Base-by-base conservation (phyloP, 2,797 vertebrate genomes). In the Galago senegalensis region DNA sequence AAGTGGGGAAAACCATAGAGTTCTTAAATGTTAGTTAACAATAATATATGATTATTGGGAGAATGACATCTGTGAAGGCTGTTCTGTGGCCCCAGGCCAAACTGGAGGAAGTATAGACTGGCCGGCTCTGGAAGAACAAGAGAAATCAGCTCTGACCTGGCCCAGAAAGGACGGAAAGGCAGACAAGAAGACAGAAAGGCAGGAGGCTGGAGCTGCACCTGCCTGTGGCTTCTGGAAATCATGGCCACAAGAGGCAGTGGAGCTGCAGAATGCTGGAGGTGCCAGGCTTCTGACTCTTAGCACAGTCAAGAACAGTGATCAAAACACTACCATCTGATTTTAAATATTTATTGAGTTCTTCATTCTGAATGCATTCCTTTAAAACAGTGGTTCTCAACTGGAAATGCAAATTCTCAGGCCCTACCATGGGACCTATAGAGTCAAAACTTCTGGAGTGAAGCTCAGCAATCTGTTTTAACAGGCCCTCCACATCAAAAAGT, bases 1-100 rank as follows among this genome's bases (percentile, higher is more conserved):
- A 92, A 93, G 93, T 34, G 61, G 6, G 81, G 89, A 91, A 91
- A 94, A 95, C 89, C 91, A 95, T 2, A 97, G 91, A n/a, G 67
- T 34, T 90, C 56, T 93, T 94, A 79, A 87, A 60, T 60, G 92
- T 85, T 61, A 29, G 49, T 88, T 87, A 94, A 94, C 87, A 86
- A 87, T 65, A 92, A 82, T 43, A 40, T 21, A 43, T 94, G 53
- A 83, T 81, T 87, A 91, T 3, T 49, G 21, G 73, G 40, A 87
- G 56, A 56, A 81, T 53, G 80, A 25, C 8, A 61, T n/a, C 75
- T 86, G 58, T 2, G 81, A 70, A 72, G 40, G 95, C 75, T 87
- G 27, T 61, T 81, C 88, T 49, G 75, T 40, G 25, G 90, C 43
- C 65, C 80, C 72, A 90, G 40, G 69, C 72, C 72, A 82, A 70